Conservation (phyloP, 2,888 invertebrate species). For the Eristalis intricaria region DNA sequence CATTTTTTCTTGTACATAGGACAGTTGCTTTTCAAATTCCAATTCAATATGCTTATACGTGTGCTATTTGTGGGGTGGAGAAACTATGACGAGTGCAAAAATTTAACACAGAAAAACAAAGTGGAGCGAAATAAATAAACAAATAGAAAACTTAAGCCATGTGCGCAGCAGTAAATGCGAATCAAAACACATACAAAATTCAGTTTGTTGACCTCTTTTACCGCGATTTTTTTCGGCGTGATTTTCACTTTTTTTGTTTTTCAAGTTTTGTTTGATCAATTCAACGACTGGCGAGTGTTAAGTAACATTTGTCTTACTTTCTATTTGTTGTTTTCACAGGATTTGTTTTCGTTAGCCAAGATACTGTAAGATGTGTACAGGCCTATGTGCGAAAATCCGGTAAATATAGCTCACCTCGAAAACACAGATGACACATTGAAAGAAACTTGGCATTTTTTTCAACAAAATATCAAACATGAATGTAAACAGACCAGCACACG, state of each 20-base stretch:
- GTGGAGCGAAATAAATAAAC: conserved; percentile 5
- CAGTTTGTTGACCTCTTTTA: conserved; percentile 20
- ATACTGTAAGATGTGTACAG: neutral
- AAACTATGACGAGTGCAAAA: neutral
- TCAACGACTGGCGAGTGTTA: neutral
- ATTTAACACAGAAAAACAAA: conserved; percentile 2
- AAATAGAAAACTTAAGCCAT: conserved; percentile 42
- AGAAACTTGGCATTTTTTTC: too few relatives aligned
- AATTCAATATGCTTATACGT: neutral
- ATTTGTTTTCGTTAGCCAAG: neutral
- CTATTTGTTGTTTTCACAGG: neutral
- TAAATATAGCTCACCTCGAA: neutral
- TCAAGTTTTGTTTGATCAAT: neutral
- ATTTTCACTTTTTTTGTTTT: conserved; percentile 27
- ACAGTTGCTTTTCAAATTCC: conserved; percentile 23
- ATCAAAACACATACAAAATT: neutral
- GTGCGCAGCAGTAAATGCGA: conserved; percentile 15
- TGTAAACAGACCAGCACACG: too few relatives aligned
- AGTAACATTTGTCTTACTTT: conserved; percentile 26
- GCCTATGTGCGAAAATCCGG: neutral
- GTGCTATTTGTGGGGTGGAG: conserved; percentile 10
- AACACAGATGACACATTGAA: too few relatives aligned
- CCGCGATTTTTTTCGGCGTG: conserved; percentile 12
- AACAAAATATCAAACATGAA: too few relatives aligned
- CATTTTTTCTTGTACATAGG: neutral